Conservation (phyloP, 2,888 invertebrate genomes). For the Eupithecia exiguata region DNA sequence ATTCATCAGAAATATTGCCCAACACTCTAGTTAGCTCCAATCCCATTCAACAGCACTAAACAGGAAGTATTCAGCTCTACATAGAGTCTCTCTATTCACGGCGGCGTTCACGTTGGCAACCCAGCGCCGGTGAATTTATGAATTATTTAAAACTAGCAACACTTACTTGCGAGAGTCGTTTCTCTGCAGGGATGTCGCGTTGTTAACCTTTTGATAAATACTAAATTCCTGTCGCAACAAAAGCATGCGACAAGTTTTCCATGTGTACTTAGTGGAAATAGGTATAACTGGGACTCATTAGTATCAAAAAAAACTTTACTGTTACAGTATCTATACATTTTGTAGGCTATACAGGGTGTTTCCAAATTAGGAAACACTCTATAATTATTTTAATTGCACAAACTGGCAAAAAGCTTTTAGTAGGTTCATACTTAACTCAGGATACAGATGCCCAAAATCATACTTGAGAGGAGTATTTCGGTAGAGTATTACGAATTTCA, state of each 20-base stretch:
- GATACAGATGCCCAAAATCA: neutral
- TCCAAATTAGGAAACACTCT: no score
- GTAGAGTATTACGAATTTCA: neutral
- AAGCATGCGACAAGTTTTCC: neutral
- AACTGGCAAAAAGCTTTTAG: neutral
- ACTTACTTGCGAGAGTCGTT: slow-evolving; percentile 43
- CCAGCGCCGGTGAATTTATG: slow-evolving; percentile 47
- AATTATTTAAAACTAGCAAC: slow-evolving; percentile 61
- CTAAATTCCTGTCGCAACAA: neutral
- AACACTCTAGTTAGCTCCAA: neutral
- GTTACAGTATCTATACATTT: no score
- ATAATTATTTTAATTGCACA: neutral
- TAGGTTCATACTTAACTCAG: no score
- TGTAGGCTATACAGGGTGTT: no score
- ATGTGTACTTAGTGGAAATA: neutral
- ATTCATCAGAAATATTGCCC: neutral
- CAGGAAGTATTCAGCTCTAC: slow-evolving; percentile 6
- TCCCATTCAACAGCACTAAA: neutral
- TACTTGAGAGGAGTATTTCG: neutral
- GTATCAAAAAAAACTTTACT: no score
- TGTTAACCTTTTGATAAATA: neutral
- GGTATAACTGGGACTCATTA: neutral
- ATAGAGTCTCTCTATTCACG: slow-evolving; percentile 20
- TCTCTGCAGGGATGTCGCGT: slow-evolving; percentile 46
- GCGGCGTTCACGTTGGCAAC: slow-evolving; percentile 22